A percentile compares a stretch with the other conserved stretches of the same genome.
These are phyloP conservation scores for Nesidiocoris tenuis DNA, from an alignment of 2,888 invertebrate genomes.

Conservation along the genomic window DNA sequence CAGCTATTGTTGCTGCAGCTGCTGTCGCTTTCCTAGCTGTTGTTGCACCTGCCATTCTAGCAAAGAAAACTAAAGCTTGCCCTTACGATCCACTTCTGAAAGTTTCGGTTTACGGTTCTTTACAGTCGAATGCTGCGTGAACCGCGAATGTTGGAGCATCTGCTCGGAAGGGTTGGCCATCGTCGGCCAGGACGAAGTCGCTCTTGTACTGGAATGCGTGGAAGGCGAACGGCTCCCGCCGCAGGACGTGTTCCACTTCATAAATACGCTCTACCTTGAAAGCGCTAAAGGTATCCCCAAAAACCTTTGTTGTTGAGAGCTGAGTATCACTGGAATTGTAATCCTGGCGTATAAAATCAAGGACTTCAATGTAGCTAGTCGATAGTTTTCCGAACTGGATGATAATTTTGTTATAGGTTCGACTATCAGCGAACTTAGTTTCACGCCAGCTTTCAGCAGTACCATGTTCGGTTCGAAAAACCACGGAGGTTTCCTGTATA, in stretches of 20 bases:
- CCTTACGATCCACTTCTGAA: too few species aligned
- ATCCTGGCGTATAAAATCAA: too few species aligned
- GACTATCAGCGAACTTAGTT: constrained; percentile 68
- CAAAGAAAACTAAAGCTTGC: too few species aligned
- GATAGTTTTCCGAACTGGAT: too few species aligned
- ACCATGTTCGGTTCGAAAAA: constrained; percentile 69
- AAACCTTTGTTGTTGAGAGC: neutral
- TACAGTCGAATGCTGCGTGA: constrained; percentile 73
- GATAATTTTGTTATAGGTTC: too few species aligned
- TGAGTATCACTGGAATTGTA: too few species aligned
- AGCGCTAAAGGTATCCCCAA: constrained; percentile 63
- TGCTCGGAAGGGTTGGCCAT: constrained; percentile 73
- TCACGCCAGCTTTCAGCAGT: constrained; percentile 63
- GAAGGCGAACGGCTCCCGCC: constrained; percentile 66
- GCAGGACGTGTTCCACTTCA: constrained; percentile 72
- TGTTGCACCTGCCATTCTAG: too few species aligned
- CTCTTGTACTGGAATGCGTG: constrained; percentile 68
- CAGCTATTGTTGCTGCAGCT: too few species aligned
- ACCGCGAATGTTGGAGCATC: constrained; percentile 73
- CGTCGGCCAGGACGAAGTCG: constrained; percentile 80
- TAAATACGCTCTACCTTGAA: constrained; percentile 70
- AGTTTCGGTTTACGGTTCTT: neutral
- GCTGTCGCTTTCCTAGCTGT: too few species aligned
- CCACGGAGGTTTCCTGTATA: constrained; percentile 79
- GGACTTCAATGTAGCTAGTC: too few species aligned